phyloP scores from a whole-genome alignment of 2,888 invertebrate species.

The Linnaemya tessellans region DNA sequence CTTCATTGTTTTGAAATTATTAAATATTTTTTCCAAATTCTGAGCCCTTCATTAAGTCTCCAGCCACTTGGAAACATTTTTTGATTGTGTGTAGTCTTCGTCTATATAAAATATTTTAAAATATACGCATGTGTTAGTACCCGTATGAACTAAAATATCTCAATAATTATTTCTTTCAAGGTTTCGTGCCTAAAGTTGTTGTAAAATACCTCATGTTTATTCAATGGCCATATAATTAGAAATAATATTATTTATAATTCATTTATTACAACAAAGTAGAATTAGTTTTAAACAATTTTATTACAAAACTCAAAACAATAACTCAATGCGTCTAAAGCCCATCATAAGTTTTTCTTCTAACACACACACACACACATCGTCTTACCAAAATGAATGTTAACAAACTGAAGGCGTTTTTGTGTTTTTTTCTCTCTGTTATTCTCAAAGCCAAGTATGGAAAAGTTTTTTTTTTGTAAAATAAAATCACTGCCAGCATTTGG shows the following conservation, averaged over 20 bases:
- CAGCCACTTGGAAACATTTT: no score
- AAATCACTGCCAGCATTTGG: slow-evolving; percentile 37
- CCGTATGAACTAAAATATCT: not conserved
- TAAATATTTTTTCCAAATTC: no score
- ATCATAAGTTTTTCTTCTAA: slow-evolving; percentile 31
- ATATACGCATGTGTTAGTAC: no score
- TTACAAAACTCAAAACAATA: slow-evolving; percentile 50
- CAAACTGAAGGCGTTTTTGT: slow-evolving; percentile 59
- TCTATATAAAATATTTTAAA: no score
- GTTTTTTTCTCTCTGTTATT: not conserved
- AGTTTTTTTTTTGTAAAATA: slow-evolving; percentile 12
- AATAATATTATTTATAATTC: slow-evolving; percentile 36
- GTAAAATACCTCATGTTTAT: slow-evolving; percentile 46
- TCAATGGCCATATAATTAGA: slow-evolving; percentile 46
- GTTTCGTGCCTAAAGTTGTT: slow-evolving; percentile 9
- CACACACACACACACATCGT: not conserved
- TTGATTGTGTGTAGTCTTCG: no score
- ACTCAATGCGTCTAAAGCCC: slow-evolving; percentile 30
- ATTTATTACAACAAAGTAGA: slow-evolving; percentile 14
- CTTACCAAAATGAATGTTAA: not conserved
- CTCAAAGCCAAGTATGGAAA: slow-evolving; percentile 54
- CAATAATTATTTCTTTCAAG: slow-evolving; percentile 47
- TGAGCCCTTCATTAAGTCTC: no score
- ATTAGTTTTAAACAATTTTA: slow-evolving; percentile 40
- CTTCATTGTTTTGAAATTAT: no score